Evolutionary conservation across 2,113 vertebrate species (phyloP).

Genomic region (Triplophysa dalaica): DNA sequence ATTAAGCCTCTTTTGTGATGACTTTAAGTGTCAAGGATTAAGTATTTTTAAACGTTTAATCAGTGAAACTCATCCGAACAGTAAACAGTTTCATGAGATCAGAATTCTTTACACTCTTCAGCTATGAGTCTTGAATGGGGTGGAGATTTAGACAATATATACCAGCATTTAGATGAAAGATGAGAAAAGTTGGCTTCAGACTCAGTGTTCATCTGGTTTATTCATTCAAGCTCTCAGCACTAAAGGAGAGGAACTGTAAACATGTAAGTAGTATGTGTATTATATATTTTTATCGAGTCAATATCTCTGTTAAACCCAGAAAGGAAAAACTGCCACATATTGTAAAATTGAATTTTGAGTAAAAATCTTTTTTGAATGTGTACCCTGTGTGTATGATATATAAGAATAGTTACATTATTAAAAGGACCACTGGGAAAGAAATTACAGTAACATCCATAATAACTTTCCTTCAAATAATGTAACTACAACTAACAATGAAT

Average conservation of each 20-base stretch:
- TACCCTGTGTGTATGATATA: background rate
- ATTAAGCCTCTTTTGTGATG: background rate
- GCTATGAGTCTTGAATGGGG: constrained; percentile 5
- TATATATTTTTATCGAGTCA: no score
- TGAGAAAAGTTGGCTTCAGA: background rate
- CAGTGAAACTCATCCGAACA: background rate
- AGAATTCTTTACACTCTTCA: background rate
- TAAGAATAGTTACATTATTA: background rate
- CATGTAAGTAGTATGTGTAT: constrained; percentile 2
- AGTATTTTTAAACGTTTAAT: background rate
- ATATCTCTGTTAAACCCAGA: no score
- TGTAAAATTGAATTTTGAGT: no score
- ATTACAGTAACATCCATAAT: background rate
- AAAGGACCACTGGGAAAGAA: no score
- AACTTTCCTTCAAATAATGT: background rate
- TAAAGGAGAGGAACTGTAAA: background rate
- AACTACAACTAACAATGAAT: background rate
- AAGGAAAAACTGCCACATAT: no score
- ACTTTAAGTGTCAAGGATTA: background rate
- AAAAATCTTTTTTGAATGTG: no score
- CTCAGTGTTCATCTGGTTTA: background rate
- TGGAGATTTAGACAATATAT: constrained; percentile 6
- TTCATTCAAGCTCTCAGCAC: background rate
- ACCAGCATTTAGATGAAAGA: background rate
- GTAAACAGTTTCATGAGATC: background rate